Evolutionary conservation across 2,113 vertebrate genomes (phyloP), one percentile per base, ranked within the genome.

Genomic region (Clinocottus analis): DNA sequence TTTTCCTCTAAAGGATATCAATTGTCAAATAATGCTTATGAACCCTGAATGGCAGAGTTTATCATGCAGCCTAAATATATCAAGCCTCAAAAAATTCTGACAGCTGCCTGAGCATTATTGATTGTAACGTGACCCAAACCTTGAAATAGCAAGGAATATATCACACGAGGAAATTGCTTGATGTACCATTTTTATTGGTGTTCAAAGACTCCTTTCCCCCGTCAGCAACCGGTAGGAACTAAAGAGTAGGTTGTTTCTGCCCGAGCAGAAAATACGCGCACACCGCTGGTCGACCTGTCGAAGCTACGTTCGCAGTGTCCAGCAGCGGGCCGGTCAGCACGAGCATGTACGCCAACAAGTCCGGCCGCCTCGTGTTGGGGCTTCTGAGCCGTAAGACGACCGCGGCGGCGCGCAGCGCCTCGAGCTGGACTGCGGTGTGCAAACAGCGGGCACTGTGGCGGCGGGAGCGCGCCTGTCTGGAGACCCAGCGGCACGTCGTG

Each of bases 351-450:
- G 75, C 31, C 0, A 85, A 31, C 5, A 92, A 79, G 74, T 64
- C 82, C 0, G 9, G 64, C 21, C 75, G 82, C 17, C 19, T 91
- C 3, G 16, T 89, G 58, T 80, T 79, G 0, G 85, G 89, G 1
- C 19, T 92, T 16, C 64, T 21, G 31, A 12, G 65, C 39, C 58
- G 69, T 0, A 77, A 16, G 43, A 16, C 17, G 6, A 11, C 2
- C 3, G 31, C 72, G 2, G 63, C 47, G 1, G 51, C 11, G 1
- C 56, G 77, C 35, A 83, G 74, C 58, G 41, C 74, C 2, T 72
- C 51, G 33, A 89, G 81, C 84, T 84, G 92, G 91, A 73, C 85
- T 1, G 59, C 82, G 65, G 87, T 83, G 53, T 82, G 85, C 61
- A n/a, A 63, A 60, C 86, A 83, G 75, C 90, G 92, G 79, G 58